phyloP scores from a whole-genome alignment of 2,113 vertebrate genomes.

The Diglossa brunneiventris region DNA sequence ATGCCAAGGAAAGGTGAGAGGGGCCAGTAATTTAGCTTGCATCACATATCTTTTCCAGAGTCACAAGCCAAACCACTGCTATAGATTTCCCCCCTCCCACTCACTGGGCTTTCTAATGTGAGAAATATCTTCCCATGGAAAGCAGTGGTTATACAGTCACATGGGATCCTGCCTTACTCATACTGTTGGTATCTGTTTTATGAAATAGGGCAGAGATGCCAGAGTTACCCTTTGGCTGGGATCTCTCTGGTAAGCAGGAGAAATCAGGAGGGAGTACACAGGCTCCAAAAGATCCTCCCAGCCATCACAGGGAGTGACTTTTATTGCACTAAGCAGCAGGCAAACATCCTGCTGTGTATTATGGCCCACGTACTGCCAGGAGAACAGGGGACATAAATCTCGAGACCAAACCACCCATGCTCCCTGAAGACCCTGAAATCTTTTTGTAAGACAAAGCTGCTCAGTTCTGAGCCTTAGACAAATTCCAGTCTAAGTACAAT shows the following conservation, averaged over 20 bases:
- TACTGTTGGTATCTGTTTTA: neutral
- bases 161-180: slow-evolving; percentile 45
- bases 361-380: neutral
- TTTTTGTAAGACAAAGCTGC: neutral
- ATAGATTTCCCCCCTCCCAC: slow-evolving; percentile 23
- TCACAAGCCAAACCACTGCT: slow-evolving; percentile 23
- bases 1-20: slow-evolving; percentile 12
- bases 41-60: slow-evolving; percentile 33
- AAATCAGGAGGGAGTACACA: neutral
- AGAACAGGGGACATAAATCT: neutral
- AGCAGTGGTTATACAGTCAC: slow-evolving; percentile 25
- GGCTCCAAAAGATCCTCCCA: neutral
- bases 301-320: neutral
- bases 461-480: neutral
- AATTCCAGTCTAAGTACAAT: neutral
- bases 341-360: neutral
- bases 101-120: slow-evolving; percentile 8
- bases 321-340: neutral
- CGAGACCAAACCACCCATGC: neutral
- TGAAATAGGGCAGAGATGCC: neutral
- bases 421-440: neutral
- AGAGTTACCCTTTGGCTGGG: neutral
- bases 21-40: neutral
- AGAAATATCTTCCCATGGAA: slow-evolving; percentile 53
- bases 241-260: neutral